Conservation (phyloP, 2,888 invertebrate genomes). For the Hemithea aestivaria region DNA sequence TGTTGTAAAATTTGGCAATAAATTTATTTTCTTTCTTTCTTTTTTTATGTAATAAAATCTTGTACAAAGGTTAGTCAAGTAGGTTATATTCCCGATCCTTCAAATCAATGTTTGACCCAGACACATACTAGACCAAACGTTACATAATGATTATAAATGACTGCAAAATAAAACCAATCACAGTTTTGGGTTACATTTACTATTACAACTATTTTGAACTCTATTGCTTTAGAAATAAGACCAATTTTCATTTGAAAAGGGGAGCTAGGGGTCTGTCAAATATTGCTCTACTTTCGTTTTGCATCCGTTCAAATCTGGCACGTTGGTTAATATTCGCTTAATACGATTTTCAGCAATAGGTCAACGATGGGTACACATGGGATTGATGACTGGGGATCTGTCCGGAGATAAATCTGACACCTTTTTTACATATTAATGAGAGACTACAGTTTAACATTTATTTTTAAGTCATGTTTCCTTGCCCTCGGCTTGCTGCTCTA, state of each 20-base stretch:
- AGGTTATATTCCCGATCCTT: too few relatives aligned
- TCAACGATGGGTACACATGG: constrained; percentile 2
- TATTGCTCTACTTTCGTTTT: constrained; percentile 48
- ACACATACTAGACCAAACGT: constrained; percentile 13
- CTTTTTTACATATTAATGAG: too few relatives aligned
- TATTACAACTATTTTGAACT: constrained; percentile 2
- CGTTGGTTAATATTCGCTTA: constrained; percentile 52
- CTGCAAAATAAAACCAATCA: neutral
- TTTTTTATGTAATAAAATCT: too few relatives aligned
- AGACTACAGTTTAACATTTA: too few relatives aligned
- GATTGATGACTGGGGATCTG: constrained; percentile 5
- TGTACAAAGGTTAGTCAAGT: too few relatives aligned
- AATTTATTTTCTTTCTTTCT: too few relatives aligned
- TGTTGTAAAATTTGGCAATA: too few relatives aligned
- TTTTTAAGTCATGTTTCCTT: too few relatives aligned
- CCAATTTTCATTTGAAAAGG: neutral
- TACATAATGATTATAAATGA: constrained; percentile 14
- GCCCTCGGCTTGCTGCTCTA: too few relatives aligned
- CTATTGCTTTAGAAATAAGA: neutral
- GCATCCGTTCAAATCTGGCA: constrained; percentile 51
- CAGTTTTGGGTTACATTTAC: constrained; percentile 10
- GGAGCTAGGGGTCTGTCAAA: constrained; percentile 26
- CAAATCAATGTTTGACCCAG: constrained; percentile 1
- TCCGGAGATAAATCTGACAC: constrained; percentile 3
- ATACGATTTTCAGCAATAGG: constrained; percentile 49